phyloP scores from a whole-genome alignment of 2,888 invertebrate species.

The Blastobasis adustella region DNA sequence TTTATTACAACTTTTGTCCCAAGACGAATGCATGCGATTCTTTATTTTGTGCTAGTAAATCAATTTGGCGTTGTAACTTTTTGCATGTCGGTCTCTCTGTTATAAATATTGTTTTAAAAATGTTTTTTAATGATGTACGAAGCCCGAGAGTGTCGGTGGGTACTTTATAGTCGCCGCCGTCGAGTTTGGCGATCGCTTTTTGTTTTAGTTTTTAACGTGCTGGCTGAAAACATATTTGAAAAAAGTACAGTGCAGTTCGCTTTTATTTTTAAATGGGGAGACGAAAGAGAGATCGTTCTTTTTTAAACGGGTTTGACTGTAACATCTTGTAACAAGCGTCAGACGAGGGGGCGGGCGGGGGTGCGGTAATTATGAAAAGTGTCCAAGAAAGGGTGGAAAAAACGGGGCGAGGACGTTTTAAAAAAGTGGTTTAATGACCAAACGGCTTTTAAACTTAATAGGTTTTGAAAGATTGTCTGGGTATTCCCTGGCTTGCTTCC shows the following conservation, averaged over 20 bases:
- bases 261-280: conserved; percentile 15
- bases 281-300: conserved; percentile 29
- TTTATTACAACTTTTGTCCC: conserved; percentile 15
- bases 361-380: conserved; percentile 71
- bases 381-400: conserved; percentile 57
- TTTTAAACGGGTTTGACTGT: conserved; percentile 33
- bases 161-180: conserved; percentile 22
- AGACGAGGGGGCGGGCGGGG: conserved; percentile 28
- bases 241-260: neutral
- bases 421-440: conserved; percentile 66
- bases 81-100: conserved; percentile 38
- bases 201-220: conserved; percentile 14
- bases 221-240: conserved; percentile 14
- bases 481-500: neutral
- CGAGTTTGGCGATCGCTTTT: conserved; percentile 13
- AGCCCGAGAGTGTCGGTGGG: conserved; percentile 26
- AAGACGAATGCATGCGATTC: conserved; percentile 21
- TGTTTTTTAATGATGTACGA: conserved; percentile 51
- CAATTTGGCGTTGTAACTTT: conserved; percentile 48
- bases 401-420: conserved; percentile 53
- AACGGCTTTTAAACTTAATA: conserved; percentile 68
- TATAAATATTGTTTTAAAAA: conserved; percentile 50
- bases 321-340: conserved; percentile 63
- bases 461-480: conserved; percentile 55
- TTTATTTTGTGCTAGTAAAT: conserved; percentile 47